These are phyloP conservation scores for Paedocypris sp. DNA, from an alignment of 2,113 vertebrate species.

Conservation along the genomic window DNA sequence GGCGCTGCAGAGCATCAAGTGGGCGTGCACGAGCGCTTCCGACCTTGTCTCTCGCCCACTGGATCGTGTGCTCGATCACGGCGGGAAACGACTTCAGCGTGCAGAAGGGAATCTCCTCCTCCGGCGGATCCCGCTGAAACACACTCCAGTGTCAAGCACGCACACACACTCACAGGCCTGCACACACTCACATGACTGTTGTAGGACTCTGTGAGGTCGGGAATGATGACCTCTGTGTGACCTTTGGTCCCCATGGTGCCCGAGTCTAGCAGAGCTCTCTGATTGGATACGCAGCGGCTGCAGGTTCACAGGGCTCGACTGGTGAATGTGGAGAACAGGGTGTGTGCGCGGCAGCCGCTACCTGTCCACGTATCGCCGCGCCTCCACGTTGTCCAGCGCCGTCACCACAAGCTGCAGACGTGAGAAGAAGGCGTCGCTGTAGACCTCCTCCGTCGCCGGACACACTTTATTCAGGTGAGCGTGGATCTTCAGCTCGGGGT, in stretches of 20 bases:
- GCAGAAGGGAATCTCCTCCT: slow-evolving; percentile 98
- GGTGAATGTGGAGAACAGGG: not conserved
- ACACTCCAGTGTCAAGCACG: not conserved
- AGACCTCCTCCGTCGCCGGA: slow-evolving; percentile 82
- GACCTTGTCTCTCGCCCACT: slow-evolving; percentile 98
- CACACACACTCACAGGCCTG: not conserved
- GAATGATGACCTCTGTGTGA: slow-evolving; percentile 90
- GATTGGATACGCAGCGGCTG: slow-evolving; percentile 89
- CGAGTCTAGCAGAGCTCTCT: slow-evolving; percentile 86
- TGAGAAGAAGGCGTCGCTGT: slow-evolving; percentile 80
- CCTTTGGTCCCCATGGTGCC: slow-evolving; percentile 99
- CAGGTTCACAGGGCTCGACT: slow-evolving; percentile 17
- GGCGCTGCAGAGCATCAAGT: no score
- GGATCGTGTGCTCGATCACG: slow-evolving; percentile 94
- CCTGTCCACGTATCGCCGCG: slow-evolving; percentile 96
- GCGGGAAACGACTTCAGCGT: slow-evolving; percentile 97
- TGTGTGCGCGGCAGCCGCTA: slow-evolving; percentile 33
- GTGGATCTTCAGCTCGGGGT: slow-evolving; percentile 81
- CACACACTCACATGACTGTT: slow-evolving; percentile 85
- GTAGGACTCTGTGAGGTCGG: slow-evolving; percentile 90
- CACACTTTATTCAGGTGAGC: slow-evolving; percentile 89
- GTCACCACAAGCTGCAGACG: slow-evolving; percentile 80
- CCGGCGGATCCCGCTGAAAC: slow-evolving; percentile 84
- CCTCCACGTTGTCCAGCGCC: slow-evolving; percentile 93
- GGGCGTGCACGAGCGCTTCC: no score